Evolutionary conservation across 2,888 invertebrate genomes (phyloP), one percentile per base, ranked within the genome.

Genomic region (Proisotoma minuta): DNA sequence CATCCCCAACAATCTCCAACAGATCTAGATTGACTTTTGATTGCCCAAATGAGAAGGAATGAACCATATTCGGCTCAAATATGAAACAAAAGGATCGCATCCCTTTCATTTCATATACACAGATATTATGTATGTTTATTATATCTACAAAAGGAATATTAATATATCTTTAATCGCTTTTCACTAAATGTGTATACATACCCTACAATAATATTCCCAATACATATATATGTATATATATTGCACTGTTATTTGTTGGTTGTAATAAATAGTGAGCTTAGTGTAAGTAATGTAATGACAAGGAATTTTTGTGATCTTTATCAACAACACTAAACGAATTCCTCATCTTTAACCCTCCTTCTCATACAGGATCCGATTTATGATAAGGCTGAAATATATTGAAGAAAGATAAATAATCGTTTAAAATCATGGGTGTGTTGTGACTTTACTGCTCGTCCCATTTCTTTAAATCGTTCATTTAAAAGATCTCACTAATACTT

Each of bases 381-480:
- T 34, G 53, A 54, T 54, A 43, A 43, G 43, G 43, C n/a, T n/a
- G n/a, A n/a, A n/a, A n/a, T n/a, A n/a, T 43, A 15, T 12, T 4
- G 43, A 43, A 43, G 34, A n/a, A n/a, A 43, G 10, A 43, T 43
- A 20, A 15, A 10, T 34, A 10, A 20, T 4, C 20, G 18, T 43
- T 43, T 43, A 43, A 43, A 15, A 15, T 43, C 4, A 4, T 43
- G 43, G 5, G 43, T 43, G 43, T 43, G 10, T 43, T 43, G 43
- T 43, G 43, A 20, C 20, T 43, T 5, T 4, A 12, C 18, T 20
- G 10, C 5, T 20, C 43, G 18, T 4, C 43, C 43, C 43, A 43
- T 15, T 20, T 43, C 43, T 43, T 43, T n/a, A n/a, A n/a, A n/a
- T n/a, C n/a, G n/a, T n/a, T n/a, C n/a, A n/a, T n/a, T n/a, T n/a